Percentiles rank a stretch among this genome's conserved stretches.
Conservation (phyloP, 1,140 invertebrate genomes). For the Drosophila ogumai region DNA sequence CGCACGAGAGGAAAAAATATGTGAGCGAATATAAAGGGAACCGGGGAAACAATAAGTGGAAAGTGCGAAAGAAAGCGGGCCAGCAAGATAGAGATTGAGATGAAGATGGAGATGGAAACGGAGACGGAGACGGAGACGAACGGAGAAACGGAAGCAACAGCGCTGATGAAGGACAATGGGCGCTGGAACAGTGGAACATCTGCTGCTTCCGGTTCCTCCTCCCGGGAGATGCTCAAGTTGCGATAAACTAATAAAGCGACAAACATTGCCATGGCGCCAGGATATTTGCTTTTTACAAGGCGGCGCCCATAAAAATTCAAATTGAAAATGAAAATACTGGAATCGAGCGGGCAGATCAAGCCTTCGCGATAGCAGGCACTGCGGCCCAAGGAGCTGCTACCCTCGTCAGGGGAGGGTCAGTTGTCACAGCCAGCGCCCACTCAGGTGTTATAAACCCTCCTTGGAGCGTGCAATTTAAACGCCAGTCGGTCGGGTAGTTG, state of each 20-base stretch:
- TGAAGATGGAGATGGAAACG: slow-evolving; percentile 2
- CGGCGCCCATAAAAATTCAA: slow-evolving; percentile 72
- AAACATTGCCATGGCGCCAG: slow-evolving; percentile 65
- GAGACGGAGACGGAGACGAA: slow-evolving; percentile 14
- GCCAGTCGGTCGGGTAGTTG: slow-evolving; percentile 21
- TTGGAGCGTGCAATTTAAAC: slow-evolving; percentile 65
- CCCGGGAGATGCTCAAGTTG: slow-evolving; percentile 65
- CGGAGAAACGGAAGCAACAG: slow-evolving; percentile 17
- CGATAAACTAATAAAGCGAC: slow-evolving; percentile 82
- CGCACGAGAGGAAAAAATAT: slow-evolving; percentile 54
- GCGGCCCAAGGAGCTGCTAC: slow-evolving; percentile 47
- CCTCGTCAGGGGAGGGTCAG: slow-evolving; percentile 66
- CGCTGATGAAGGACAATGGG: slow-evolving; percentile 44
- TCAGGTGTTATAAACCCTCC: slow-evolving; percentile 64
- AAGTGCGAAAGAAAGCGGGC: slow-evolving; percentile 51
- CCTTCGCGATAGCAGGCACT: slow-evolving; percentile 42
- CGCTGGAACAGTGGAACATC: slow-evolving; percentile 51
- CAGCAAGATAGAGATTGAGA: slow-evolving; percentile 22
- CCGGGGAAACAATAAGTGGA: slow-evolving; percentile 63
- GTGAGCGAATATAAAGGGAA: slow-evolving; percentile 38
- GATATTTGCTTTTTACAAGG: slow-evolving; percentile 80
- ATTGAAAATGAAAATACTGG: slow-evolving; percentile 73
- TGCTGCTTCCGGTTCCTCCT: slow-evolving; percentile 58
- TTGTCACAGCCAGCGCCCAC: slow-evolving; percentile 49
- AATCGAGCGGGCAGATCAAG: slow-evolving; percentile 62